phyloP scores from a whole-genome alignment of 2,888 invertebrate species.

The Tenodera sinensis region DNA sequence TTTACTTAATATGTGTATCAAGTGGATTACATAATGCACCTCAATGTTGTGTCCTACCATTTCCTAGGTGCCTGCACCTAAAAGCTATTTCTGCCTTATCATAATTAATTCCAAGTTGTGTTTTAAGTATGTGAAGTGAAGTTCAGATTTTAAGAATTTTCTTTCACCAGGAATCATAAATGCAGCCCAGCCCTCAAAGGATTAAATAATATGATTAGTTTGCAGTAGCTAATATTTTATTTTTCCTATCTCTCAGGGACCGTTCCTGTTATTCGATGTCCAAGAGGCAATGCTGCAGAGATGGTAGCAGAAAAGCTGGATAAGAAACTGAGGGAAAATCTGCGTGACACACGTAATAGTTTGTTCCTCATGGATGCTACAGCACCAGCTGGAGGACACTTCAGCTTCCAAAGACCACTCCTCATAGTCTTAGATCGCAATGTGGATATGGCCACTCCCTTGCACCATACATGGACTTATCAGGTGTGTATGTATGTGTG shows the following conservation, averaged over 20 bases:
- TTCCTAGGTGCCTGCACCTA: no score
- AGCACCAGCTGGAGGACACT: conserved; percentile 46
- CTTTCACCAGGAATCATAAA: no score
- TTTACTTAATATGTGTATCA: no score
- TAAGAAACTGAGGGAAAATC: conserved; percentile 93
- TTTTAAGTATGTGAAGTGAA: no score
- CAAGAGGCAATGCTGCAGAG: conserved; percentile 95
- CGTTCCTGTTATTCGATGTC: conserved; percentile 88
- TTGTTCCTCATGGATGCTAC: conserved; percentile 85
- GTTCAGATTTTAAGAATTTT: no score
- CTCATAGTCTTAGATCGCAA: conserved; percentile 90
- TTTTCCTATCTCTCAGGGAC: conserved; percentile 50
- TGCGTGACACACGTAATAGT: conserved; percentile 95
- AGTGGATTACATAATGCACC: no score
- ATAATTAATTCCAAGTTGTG: no score
- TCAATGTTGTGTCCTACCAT: no score
- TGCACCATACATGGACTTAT: conserved; percentile 99
- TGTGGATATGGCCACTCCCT: conserved; percentile 93
- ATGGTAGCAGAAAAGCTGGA: conserved; percentile 97
- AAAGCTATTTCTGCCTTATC: no score
- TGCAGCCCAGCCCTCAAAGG: no score
- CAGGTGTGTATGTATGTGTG: conserved; percentile 49
- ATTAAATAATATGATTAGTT: no score
- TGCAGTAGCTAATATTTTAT: no score
- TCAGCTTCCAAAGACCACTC: conserved; percentile 89